phyloP scores from a whole-genome alignment of 2,888 invertebrate genomes.

The Lordiphosa fenestrarum region DNA sequence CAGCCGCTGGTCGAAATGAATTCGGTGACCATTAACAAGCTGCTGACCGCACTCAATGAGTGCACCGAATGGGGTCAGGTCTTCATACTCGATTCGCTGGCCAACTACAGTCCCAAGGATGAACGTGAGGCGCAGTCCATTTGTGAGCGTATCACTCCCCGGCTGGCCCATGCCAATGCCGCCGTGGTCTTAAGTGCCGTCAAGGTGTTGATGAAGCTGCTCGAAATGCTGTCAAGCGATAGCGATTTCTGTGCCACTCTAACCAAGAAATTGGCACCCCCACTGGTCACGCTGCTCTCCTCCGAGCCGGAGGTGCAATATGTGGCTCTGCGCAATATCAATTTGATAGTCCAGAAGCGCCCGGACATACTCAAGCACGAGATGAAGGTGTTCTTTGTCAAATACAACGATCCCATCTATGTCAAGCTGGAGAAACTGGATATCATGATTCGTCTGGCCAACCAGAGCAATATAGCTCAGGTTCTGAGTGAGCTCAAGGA shows the following conservation, averaged over 20 bases:
- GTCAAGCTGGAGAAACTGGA: constrained; percentile 99
- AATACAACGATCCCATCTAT: constrained; percentile 99
- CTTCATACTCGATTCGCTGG: constrained; percentile 97
- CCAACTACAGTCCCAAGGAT: constrained; percentile 98
- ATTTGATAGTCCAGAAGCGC: constrained; percentile 98
- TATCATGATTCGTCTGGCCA: constrained; percentile 99
- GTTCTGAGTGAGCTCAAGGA: constrained; percentile 99
- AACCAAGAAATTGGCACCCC: constrained; percentile 99
- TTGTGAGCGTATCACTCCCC: constrained; percentile 97
- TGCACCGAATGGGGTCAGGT: constrained; percentile 99
- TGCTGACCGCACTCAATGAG: constrained; percentile 98
- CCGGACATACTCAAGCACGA: constrained; percentile 99
- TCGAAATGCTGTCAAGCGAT: constrained; percentile 97
- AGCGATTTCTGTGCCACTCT: constrained; percentile 96
- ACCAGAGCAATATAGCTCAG: constrained; percentile 98
- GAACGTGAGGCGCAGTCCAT: constrained; percentile 99
- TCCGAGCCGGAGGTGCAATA: constrained; percentile 99
- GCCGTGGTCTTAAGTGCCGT: constrained; percentile 99
- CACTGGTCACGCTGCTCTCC: constrained; percentile 96
- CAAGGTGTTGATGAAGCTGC: constrained; percentile 98
- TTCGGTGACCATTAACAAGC: constrained; percentile 97
- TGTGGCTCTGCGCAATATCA: constrained; percentile 98
- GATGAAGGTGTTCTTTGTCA: constrained; percentile 99
- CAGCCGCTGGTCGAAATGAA: constrained; percentile 96
- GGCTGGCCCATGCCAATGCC: constrained; percentile 99